Evolutionary conservation across 2,888 invertebrate genomes (phyloP).

Genomic region (Digitonthophagus gazella): DNA sequence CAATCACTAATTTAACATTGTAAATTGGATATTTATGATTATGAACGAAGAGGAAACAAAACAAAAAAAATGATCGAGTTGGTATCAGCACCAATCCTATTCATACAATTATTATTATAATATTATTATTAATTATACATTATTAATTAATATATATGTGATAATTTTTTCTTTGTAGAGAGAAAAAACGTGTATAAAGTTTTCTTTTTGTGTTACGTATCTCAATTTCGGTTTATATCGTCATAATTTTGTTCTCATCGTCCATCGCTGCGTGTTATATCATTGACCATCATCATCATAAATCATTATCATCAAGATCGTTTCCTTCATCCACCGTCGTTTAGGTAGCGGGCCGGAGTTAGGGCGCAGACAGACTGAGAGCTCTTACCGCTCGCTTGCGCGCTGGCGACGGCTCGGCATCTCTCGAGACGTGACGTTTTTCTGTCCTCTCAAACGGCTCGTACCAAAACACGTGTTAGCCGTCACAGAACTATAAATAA

Average conservation of each 20-base stretch:
- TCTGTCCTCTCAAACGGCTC: constrained; percentile 43
- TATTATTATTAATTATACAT: not conserved
- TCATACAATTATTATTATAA: constrained; percentile 29
- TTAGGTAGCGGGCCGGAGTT: constrained; percentile 43
- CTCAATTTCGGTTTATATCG: constrained; percentile 45
- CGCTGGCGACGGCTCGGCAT: constrained; percentile 6
- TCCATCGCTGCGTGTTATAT: constrained; percentile 35
- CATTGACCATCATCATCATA: constrained; percentile 33
- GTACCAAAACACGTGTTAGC: not conserved
- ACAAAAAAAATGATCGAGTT: constrained; percentile 35
- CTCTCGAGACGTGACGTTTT: constrained; percentile 44
- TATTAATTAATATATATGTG: constrained; percentile 48
- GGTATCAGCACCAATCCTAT: constrained; percentile 53
- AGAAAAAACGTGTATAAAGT: constrained; percentile 50
- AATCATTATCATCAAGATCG: not conserved
- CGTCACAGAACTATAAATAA: constrained; percentile 8
- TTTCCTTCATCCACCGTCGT: constrained; percentile 28
- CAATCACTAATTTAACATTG: constrained; percentile 55
- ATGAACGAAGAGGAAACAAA: constrained; percentile 22
- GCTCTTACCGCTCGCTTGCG: not conserved
- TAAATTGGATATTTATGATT: constrained; percentile 41
- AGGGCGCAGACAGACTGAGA: constrained; percentile 23
- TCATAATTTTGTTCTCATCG: constrained; percentile 33
- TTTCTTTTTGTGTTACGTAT: constrained; percentile 50
- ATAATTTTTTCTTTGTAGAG: constrained; percentile 54